A percentile compares a stretch with the other conserved stretches of the same genome.
Evolutionary conservation across 2,113 vertebrate species (phyloP).

Genomic region (Phyllopteryx taeniolatus): DNA sequence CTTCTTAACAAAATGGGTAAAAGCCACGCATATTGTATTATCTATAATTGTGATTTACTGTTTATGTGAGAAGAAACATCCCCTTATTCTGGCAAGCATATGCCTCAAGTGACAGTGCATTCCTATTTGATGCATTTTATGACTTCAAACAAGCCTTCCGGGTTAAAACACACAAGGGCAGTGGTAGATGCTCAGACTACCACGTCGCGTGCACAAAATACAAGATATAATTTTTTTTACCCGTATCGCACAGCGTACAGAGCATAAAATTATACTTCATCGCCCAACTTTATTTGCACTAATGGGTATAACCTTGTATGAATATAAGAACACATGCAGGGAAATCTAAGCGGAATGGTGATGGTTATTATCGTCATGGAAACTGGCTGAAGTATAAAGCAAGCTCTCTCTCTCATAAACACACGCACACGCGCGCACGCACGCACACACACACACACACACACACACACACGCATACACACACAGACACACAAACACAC

Average conservation of each 20-base stretch:
- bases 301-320: conserved; percentile 23
- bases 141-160: background rate
- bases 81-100: background rate
- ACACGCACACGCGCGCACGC: conserved; percentile 24
- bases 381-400: conserved; percentile 66
- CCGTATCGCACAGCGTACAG: background rate
- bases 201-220: background rate
- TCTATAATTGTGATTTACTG: background rate
- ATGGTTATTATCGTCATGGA: conserved; percentile 74
- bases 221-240: background rate
- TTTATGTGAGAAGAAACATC: no score
- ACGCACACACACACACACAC: conserved; percentile 21
- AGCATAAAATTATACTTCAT: conserved; percentile 22
- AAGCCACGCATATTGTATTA: background rate
- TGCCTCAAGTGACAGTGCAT: conserved; percentile 1
- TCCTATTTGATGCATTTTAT: background rate
- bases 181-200: background rate
- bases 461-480: conserved; percentile 26
- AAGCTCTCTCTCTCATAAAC: conserved; percentile 15
- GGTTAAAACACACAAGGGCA: background rate
- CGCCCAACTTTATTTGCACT: conserved; percentile 22
- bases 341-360: conserved; percentile 43
- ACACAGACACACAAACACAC: conserved; percentile 23
- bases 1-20: background rate
- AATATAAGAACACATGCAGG: conserved; percentile 22